Percentiles rank a stretch among this genome's conserved stretches.
Evolutionary conservation across 2,888 invertebrate genomes (phyloP).

Genomic region (Epiperipatus broadwayi): DNA sequence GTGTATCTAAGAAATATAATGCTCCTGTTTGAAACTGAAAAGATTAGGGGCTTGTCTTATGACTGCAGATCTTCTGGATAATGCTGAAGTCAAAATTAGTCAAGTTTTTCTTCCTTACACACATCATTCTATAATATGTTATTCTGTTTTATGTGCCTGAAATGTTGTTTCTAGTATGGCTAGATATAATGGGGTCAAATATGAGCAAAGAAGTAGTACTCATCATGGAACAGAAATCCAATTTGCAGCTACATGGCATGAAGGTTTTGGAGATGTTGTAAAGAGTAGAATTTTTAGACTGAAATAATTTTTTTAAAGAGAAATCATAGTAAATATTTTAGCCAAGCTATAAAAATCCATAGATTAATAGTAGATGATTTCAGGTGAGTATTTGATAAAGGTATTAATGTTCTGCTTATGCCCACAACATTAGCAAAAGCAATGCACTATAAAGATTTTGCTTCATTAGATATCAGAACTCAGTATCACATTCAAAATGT

Average conservation of each 20-base stretch:
- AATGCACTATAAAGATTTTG: slow-evolving; percentile 55
- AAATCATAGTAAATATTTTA: no score
- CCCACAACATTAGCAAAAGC: slow-evolving; percentile 79
- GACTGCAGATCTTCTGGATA: slow-evolving; percentile 49
- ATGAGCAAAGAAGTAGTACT: no score
- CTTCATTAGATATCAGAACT: slow-evolving; percentile 58
- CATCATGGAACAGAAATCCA: no score
- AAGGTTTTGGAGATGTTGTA: slow-evolving; percentile 78
- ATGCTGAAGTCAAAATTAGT: slow-evolving; percentile 49
- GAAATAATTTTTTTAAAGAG: slow-evolving; percentile 71
- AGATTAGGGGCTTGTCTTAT: slow-evolving; percentile 54
- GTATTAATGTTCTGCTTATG: slow-evolving; percentile 61
- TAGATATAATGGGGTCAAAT: slow-evolving; percentile 81
- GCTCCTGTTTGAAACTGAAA: slow-evolving; percentile 50
- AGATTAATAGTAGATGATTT: slow-evolving; percentile 76
- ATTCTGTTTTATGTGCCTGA: slow-evolving; percentile 74
- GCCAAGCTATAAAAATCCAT: slow-evolving; percentile 69
- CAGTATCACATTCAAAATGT: slow-evolving; percentile 76
- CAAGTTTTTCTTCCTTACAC: slow-evolving; percentile 72
- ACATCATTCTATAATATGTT: slow-evolving; percentile 69
- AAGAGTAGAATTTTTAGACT: slow-evolving; percentile 79
- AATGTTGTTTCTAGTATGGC: slow-evolving; percentile 98
- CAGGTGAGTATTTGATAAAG: slow-evolving; percentile 45
- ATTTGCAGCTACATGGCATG: slow-evolving; percentile 49
- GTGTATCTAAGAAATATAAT: slow-evolving; percentile 76